Evolutionary conservation across 2,888 invertebrate species (phyloP).

Genomic region (Micropterix aruncella): DNA sequence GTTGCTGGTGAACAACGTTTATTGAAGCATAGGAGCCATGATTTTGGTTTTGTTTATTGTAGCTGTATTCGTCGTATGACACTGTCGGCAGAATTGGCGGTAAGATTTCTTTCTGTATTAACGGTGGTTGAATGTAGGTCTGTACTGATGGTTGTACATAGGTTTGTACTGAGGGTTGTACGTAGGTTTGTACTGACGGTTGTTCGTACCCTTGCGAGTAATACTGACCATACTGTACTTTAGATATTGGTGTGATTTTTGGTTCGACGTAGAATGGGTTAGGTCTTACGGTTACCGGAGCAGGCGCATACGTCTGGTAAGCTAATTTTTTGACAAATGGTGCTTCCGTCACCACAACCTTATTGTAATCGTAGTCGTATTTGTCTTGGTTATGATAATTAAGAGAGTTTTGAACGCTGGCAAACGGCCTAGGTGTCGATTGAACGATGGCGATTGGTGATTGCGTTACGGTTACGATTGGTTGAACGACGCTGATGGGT

Average conservation of each 20-base stretch:
- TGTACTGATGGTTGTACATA: slow-evolving; percentile 2
- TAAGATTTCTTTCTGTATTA: slow-evolving; percentile 18
- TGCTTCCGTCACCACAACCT: background rate
- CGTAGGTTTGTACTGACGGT: slow-evolving; percentile 1
- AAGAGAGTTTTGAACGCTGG: background rate
- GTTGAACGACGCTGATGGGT: slow-evolving; percentile 29
- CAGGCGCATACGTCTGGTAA: background rate
- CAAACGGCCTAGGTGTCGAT: background rate
- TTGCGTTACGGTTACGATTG: slow-evolving; percentile 22
- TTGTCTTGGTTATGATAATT: background rate
- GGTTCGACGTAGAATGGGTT: too few species aligned
- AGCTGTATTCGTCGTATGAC: background rate
- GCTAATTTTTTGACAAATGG: background rate
- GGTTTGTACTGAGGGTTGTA: slow-evolving; percentile 6
- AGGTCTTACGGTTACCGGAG: background rate
- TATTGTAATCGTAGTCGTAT: background rate
- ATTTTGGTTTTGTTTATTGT: too few species aligned
- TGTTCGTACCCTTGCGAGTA: slow-evolving; percentile 1
- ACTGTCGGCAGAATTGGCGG: too few species aligned
- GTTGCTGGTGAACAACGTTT: too few species aligned
- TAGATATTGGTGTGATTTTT: background rate
- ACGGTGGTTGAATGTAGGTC: slow-evolving; percentile 15
- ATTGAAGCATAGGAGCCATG: too few species aligned
- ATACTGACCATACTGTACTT: background rate
- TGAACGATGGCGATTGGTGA: slow-evolving; percentile 14